Conservation (phyloP, 2,888 invertebrate genomes). For the Catocala fraxini region DNA sequence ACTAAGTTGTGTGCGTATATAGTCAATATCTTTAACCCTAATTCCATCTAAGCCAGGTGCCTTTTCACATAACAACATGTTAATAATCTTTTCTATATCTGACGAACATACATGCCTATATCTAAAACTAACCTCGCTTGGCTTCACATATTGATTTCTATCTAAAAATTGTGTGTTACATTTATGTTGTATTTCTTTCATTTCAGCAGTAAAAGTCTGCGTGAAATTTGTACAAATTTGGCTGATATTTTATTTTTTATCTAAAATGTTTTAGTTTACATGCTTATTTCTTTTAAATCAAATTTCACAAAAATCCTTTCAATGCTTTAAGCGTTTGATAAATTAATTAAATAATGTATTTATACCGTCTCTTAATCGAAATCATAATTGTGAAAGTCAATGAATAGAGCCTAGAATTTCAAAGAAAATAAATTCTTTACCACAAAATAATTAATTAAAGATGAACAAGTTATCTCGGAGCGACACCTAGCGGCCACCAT, state of each 20-base stretch:
- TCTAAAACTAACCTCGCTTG: too few relatives aligned
- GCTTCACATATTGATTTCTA: too few relatives aligned
- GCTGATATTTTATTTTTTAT: too few relatives aligned
- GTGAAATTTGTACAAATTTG: too few relatives aligned
- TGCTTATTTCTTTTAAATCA: background rate
- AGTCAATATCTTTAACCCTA: conserved; percentile 6
- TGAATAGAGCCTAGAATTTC: conserved; percentile 72
- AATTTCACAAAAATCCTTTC: conserved; percentile 17
- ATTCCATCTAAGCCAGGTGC: conserved; percentile 7
- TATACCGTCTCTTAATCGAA: conserved; percentile 70
- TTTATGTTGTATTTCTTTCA: conserved; percentile 4
- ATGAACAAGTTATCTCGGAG: conserved; percentile 83
- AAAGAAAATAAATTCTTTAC: conserved; percentile 81
- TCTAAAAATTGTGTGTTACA: too few relatives aligned
- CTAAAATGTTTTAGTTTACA: too few relatives aligned
- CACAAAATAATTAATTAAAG: conserved; percentile 85
- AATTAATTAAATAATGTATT: conserved; percentile 49
- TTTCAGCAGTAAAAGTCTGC: conserved; percentile 8
- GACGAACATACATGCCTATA: background rate
- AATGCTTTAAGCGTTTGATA: conserved; percentile 30
- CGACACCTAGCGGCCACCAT: conserved; percentile 84
- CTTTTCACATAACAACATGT: background rate
- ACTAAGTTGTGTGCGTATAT: background rate
- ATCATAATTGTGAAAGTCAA: conserved; percentile 69
- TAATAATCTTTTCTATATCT: conserved; percentile 3